Conservation (phyloP, 2,797 vertebrate genomes). For the Karalla daura region DNA sequence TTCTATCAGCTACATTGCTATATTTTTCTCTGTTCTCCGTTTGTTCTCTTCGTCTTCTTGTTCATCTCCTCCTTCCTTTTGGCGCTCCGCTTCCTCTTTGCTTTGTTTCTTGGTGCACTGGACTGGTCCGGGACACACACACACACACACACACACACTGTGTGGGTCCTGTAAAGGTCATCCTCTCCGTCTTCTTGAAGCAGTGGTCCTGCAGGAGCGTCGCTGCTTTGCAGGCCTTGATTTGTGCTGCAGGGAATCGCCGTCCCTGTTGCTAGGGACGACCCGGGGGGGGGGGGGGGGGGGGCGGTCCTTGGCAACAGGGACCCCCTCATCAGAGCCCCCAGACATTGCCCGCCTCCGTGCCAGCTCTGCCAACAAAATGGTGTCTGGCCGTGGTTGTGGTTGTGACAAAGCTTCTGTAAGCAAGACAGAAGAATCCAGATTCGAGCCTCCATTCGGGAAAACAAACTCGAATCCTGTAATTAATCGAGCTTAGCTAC, state of each 20-base stretch:
- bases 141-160: neutral
- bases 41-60: neutral
- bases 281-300: neutral
- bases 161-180: slow-evolving; percentile 11
- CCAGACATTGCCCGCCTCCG: slow-evolving; percentile 6
- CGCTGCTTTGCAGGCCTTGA: slow-evolving; percentile 7
- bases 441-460: neutral
- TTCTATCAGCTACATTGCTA: neutral
- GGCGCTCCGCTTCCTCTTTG: too few relatives aligned
- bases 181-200: neutral
- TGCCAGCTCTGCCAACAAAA: slow-evolving; percentile 23
- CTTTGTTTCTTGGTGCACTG: too few relatives aligned
- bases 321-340: neutral
- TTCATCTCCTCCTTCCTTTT: neutral
- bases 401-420: neutral
- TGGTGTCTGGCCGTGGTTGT: slow-evolving; percentile 6
- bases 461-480: neutral
- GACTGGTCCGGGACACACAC: too few relatives aligned
- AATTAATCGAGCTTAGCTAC: neutral
- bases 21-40: too few relatives aligned
- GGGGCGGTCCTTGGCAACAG: slow-evolving; percentile 4
- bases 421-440: neutral
- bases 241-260: slow-evolving; percentile 29
- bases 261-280: slow-evolving; percentile 20
- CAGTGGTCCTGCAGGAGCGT: slow-evolving; percentile 28